Conservation (phyloP, 2,888 invertebrate species). For the Chelonus formosanus region DNA sequence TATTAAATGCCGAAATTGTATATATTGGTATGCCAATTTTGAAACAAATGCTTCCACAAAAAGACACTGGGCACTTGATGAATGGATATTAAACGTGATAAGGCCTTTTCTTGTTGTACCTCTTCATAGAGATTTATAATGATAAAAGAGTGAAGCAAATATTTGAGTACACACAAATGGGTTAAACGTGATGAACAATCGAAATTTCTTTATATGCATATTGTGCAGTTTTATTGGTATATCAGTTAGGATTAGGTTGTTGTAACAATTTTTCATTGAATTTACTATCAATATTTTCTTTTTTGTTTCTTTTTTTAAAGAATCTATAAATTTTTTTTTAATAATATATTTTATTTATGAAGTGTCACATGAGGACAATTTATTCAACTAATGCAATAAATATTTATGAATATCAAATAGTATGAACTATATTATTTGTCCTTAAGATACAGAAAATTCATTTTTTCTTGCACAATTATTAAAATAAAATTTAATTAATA, state of each 20-base stretch:
- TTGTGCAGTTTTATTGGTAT: constrained; percentile 2
- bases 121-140: constrained; percentile 46
- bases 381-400: too few species aligned
- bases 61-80: constrained; percentile 55
- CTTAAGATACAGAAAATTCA: too few species aligned
- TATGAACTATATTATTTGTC: too few species aligned
- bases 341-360: too few species aligned
- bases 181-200: constrained; percentile 6
- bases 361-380: too few species aligned
- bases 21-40: constrained; percentile 17
- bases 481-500: too few species aligned
- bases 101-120: constrained; percentile 55
- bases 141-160: constrained; percentile 32
- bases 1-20: constrained; percentile 12
- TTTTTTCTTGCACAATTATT: too few species aligned
- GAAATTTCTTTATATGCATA: constrained; percentile 2
- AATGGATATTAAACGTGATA: constrained; percentile 51
- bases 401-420: too few species aligned
- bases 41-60: constrained; percentile 24
- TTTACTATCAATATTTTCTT: too few species aligned
- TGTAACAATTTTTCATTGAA: neutral
- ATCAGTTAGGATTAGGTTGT: neutral
- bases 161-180: constrained; percentile 18
- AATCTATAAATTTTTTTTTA: too few species aligned
- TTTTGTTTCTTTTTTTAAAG: too few species aligned